Evolutionary conservation across 2,797 vertebrate species (phyloP), one percentile per base, ranked within the genome.

Genomic region (Pangasius larnaudii): DNA sequence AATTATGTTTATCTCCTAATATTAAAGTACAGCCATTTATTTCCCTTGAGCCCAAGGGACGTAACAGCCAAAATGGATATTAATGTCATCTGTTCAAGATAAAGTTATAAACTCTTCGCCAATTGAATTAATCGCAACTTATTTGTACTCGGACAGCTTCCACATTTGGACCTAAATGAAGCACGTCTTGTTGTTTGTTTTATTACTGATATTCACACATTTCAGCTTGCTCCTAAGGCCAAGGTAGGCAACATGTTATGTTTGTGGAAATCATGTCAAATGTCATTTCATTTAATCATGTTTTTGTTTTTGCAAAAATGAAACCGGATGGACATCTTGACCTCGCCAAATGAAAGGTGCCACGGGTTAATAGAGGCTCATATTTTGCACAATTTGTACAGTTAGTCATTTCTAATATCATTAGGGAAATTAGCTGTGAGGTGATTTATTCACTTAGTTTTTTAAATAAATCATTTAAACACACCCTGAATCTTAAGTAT

Each of bases 11-110:
- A 96, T 96, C 97, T 97, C 97, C 96, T 97, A 97, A 98, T 98
- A 98, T 98, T 98, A 99, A 98, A 98, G 96, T 97, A 97, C 96
- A 95, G 96, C 96, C 97, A 98, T 97, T 98, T 97, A 97, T 99
- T 97, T 97, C 97, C 95, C 94, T 90, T 96, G 95, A 95, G 97
- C 97, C 94, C 94, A 90, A 95, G 97, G 96, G 94, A 95, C 92
- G 92, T 89, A 93, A 95, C 95, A 93, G 94, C 95, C 58, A 94
- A 96, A 93, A 96, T 86, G 96, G 94, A 88, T 94, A 95, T 95
- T 94, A 95, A 94, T 93, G 94, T 95, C 92, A 94, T 93, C 94
- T 93, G 91, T 93, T 92, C 94, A 94, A 95, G 94, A 94, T 67
- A 33, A 88, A 89, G 56, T 91, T 89, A 79, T 89, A 74, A 87